phyloP scores from a whole-genome alignment of 1,140 invertebrate species.

The Bombus waltoni region DNA sequence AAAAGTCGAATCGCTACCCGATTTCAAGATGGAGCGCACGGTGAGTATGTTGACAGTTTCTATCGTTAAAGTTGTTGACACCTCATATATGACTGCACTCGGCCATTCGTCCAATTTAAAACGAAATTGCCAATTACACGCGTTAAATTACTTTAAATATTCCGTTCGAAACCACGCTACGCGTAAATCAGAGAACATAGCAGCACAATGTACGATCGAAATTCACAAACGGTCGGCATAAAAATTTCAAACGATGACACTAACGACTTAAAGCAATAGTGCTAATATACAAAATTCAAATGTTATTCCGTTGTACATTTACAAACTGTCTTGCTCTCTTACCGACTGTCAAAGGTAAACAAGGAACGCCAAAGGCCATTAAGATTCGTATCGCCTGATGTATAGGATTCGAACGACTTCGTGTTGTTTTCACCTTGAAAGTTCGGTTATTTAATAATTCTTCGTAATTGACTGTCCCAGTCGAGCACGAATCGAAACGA shows the following conservation, averaged over 20 bases:
- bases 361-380: not conserved
- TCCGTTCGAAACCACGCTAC: not conserved
- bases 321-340: not conserved
- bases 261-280: not conserved
- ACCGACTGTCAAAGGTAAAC: not conserved
- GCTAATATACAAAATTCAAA: not conserved
- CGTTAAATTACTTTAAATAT: not conserved
- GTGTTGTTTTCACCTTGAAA: constrained; percentile 15
- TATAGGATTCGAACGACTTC: not conserved
- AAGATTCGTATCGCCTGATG: too few relatives aligned
- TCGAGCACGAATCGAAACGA: not conserved
- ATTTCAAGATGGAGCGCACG: constrained; percentile 17
- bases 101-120: too few relatives aligned
- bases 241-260: not conserved
- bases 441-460: not conserved
- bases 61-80: constrained; percentile 8
- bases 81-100: too few relatives aligned
- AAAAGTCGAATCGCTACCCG: constrained; percentile 1
- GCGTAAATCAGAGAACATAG: not conserved
- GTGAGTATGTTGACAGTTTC: constrained; percentile 7
- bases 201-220: not conserved
- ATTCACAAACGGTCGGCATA: too few relatives aligned
- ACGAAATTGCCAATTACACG: too few relatives aligned
- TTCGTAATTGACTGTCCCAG: not conserved
- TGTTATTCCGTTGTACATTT: not conserved